Base-by-base conservation (phyloP, 2,113 vertebrate species). In the Peromyscus californicus region DNA sequence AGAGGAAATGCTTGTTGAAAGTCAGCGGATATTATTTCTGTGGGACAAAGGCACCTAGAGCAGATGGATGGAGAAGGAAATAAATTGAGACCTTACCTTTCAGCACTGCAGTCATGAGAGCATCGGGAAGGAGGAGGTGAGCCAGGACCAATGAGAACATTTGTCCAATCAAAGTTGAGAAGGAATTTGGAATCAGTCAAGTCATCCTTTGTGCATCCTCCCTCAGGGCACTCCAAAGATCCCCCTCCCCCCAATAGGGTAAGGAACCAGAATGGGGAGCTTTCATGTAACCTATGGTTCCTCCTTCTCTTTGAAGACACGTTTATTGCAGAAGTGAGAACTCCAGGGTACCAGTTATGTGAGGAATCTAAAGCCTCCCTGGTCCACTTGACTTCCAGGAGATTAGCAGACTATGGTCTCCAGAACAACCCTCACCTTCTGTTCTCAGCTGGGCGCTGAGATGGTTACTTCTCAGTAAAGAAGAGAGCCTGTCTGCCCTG, bases 31-130 rank as follows among this genome's bases (percentile, higher is more conserved):
- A 17, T 63, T 7, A 22, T 31, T 57, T 48, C 39, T 13, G 2
- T 69, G 1, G 2, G 61, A 21, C 36, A 39, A 26, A 19, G 36
- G 2, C 29, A 31, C 15, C 26, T 21, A 17, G 72, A 39, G 31
- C 5, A 1, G 5, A 54, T 26, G n/a, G 72, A 22, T 26, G n/a
- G 72, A 22, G 57, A 82, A 78, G 42, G 36, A 29, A 54, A 0
- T 0, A 21, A 29, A 4, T 7, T 39, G 24, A 51, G 72, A 69
- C 16, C 84, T 95, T 72, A 97, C 97, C 96, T 96, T 96, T 97
- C 74, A 98, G 93, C 84, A 96, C 97, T 97, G 90, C 24, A 1
- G 48, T 4, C 7, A 7, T 0, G 1, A 9, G 22, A 22, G 4
- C 59, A 63, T 65, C 33, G 9, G 89, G 54, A 33, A 67, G 45